Base-by-base conservation (phyloP, 2,113 vertebrate genomes). In the Anarhynchus alexandrinus region DNA sequence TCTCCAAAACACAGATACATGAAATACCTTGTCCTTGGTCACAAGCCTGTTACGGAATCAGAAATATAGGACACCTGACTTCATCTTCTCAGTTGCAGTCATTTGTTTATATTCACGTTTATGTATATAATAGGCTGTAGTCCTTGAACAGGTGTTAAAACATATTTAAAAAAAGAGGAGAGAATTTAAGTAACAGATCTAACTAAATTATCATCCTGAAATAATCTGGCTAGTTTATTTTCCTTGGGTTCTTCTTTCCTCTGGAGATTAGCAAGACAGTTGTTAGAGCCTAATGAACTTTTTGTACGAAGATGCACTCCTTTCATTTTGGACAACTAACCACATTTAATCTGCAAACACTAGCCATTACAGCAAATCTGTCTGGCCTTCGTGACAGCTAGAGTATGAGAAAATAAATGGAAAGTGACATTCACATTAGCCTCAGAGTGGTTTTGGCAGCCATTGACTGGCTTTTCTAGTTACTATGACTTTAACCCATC, bases 361-460 rank as follows among this genome's bases (percentile, higher is more conserved):
- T 84, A 92, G 81, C 94, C 87, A 91, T 95, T 94, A 88, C 32
- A 91, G 58, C 73, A 96, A 80, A 93, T 72, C 78, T 77, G 70
- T 76, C 87, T 96, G 93, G 92, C 95, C 82, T 64, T 90, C 86
- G 34, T 93, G 95, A 90, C 90, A 95, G 93, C 89, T 66, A 95
- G 94, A 93, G 90, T 95, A 88, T 94, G 90, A 94, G 94, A 97
- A 97, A 93, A 94, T 92, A 96, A 90, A 88, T 93, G 92, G 94
- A 97, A 97, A 97, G 82, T 94, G 88, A 93, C 94, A 87, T 90
- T 91, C 90, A 73, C 69, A 92, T 92, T 90, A 86, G 65, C 64
- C 6, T 58, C 25, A 95, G 73, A 93, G 77, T 81, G n/a, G 9
- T 89, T 89, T 84, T 96, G 95, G 96, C 96, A 97, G 78, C 64